Evolutionary conservation across 1,140 invertebrate genomes (phyloP).

Genomic region (Bombus polaris): DNA sequence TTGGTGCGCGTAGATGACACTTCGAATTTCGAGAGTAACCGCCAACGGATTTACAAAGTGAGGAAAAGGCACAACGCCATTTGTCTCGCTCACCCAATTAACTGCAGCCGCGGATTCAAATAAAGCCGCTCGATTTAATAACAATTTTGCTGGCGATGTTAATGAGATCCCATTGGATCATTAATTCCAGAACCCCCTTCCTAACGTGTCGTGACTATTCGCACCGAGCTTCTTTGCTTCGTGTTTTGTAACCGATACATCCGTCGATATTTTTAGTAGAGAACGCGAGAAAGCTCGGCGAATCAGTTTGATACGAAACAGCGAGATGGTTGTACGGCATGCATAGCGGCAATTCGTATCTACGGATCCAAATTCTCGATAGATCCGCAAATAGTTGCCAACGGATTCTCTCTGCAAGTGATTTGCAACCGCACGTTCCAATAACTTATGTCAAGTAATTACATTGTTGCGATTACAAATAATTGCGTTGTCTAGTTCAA

Average conservation of each 20-base stretch:
- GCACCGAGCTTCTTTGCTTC: neutral
- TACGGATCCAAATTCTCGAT: slow-evolving; percentile 12
- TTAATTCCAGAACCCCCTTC: neutral
- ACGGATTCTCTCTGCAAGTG: neutral
- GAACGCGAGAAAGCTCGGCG: neutral
- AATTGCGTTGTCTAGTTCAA: neutral
- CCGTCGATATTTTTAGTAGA: slow-evolving; percentile 31
- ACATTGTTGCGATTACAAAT: neutral
- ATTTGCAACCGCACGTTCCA: neutral
- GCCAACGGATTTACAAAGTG: slow-evolving; percentile 64
- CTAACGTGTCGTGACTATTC: slow-evolving; percentile 3
- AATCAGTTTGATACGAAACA: neutral
- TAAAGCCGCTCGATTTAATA: slow-evolving; percentile 53
- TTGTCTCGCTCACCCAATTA: slow-evolving; percentile 60
- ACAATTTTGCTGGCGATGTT: slow-evolving; percentile 25
- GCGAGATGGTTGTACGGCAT: neutral
- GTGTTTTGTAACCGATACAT: slow-evolving; percentile 17
- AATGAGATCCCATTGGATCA: neutral
- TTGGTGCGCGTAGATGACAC: neutral
- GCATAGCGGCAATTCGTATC: neutral
- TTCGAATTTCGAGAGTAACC: slow-evolving; percentile 45
- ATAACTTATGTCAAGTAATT: slow-evolving; percentile 1
- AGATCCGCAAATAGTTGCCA: slow-evolving; percentile 9
- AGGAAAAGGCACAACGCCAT: slow-evolving; percentile 41
- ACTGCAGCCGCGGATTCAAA: slow-evolving; percentile 40